A percentile compares a stretch with the other conserved stretches of the same genome.
Conservation (phyloP, 2,113 vertebrate genomes). For the Pteropus alecto region DNA sequence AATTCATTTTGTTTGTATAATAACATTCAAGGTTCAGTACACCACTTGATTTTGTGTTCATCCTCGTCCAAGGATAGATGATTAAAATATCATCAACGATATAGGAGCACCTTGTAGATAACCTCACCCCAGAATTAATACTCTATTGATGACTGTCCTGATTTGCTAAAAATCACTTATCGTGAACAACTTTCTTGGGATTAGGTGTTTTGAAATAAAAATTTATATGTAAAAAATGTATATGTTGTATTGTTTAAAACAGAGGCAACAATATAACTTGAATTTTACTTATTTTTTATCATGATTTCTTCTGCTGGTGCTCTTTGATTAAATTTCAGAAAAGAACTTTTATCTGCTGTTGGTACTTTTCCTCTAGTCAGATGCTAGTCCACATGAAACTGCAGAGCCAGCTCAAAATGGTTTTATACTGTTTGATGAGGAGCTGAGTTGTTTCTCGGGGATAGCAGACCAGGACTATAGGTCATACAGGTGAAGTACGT, state of each 20-base stretch:
- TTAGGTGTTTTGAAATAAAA: background rate
- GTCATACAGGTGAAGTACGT: no score
- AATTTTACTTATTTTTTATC: background rate
- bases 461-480: no score
- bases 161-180: background rate
- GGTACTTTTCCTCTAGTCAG: background rate
- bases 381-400: no score
- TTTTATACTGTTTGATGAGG: no score
- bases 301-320: background rate
- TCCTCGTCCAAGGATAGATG: fast-evolving
- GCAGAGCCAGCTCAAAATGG: no score
- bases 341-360: background rate
- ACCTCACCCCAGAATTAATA: background rate
- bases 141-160: background rate
- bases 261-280: background rate
- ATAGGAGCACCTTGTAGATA: background rate
- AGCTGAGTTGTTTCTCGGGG: no score
- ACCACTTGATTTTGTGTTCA: background rate
- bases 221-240: background rate
- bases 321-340: background rate
- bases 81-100: background rate
- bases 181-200: background rate
- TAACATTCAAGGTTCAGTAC: background rate
- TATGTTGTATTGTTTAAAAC: background rate
- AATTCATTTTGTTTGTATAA: background rate